Conservation (phyloP, 2,797 vertebrate genomes). For the Characodon lateralis region DNA sequence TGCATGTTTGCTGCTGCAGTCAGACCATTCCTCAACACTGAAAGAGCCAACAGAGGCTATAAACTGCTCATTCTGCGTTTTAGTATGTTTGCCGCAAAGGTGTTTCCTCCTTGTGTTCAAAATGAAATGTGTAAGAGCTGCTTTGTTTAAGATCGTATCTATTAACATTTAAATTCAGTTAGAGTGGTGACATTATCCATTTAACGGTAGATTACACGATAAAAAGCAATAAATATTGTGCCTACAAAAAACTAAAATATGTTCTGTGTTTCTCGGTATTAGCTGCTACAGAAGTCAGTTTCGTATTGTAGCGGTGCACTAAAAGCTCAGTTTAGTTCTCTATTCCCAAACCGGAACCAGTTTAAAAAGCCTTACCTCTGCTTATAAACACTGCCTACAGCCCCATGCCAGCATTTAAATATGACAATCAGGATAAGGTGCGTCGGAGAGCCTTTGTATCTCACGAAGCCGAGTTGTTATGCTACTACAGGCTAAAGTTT, state of each 20-base stretch:
- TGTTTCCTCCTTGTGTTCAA: not conserved
- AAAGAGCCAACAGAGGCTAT: not conserved
- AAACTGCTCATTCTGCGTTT: not conserved
- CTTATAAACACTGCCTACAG: constrained; percentile 32
- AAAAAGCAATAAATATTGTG: not conserved
- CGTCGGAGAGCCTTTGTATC: constrained; percentile 20
- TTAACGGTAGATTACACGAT: no score
- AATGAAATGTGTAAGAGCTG: not conserved
- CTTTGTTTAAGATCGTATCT: not conserved
- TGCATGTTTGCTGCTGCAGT: constrained; percentile 77
- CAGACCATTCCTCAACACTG: constrained; percentile 76
- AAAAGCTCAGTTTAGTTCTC: not conserved
- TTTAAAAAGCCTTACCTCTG: constrained; percentile 41
- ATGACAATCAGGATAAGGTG: not conserved
- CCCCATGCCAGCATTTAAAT: constrained; percentile 34
- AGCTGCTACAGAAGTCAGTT: constrained; percentile 11
- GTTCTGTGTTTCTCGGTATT: constrained; percentile 2
- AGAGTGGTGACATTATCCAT: no score
- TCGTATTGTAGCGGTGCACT: not conserved
- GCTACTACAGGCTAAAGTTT: constrained; percentile 52
- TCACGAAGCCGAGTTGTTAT: constrained; percentile 19
- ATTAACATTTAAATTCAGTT: no score
- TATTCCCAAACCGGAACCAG: not conserved
- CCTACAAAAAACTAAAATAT: not conserved
- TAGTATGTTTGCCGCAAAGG: not conserved